Base-by-base conservation (phyloP, 2,888 invertebrate genomes). In the Agelastica alni region DNA sequence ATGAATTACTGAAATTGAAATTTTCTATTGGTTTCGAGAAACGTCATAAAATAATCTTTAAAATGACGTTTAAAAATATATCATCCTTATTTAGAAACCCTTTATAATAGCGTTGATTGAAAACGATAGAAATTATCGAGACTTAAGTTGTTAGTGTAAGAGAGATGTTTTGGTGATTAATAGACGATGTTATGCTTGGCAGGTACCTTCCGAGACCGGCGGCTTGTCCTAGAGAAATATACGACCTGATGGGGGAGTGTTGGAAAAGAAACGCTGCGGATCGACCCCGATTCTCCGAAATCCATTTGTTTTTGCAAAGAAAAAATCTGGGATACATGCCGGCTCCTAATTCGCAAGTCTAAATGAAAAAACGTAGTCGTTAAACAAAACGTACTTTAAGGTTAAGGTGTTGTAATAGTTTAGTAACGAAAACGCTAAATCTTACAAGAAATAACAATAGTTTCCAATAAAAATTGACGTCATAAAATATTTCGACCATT, bases 171-270 rank as follows among this genome's bases (percentile, higher is more conserved):
- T n/a, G n/a, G n/a, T n/a, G n/a, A n/a, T n/a, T n/a, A n/a, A n/a
- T n/a, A n/a, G n/a, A n/a, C n/a, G n/a, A n/a, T n/a, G n/a, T n/a
- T n/a, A n/a, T n/a, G n/a, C n/a, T 32, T 22, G 7, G 13, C 31
- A 62, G 62, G 53, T 76, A 81, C 59, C 77, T 82, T 22, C 70
- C 85, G 2, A 82, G 86, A 36, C 93, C 91, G 9, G 80, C 85
- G 34, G 84, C 85, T 56, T 93, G 93, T 76, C 89, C 93, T 31
- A 83, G 89, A 61, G 93, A 95, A 76, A 89, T 95, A 58, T 93
- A 91, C 80, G 93, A 92, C 75, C 83, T 94, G 65, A 92, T 95
- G 90, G 86, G 87, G 66, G 93, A 93, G 77, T 95, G 94, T 78
- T 95, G 94, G 93, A 88, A 89, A 67, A 81, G 91, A 48, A 86